These are phyloP conservation scores for Folsomia candida DNA, from an alignment of 2,888 invertebrate species.

Conservation along the genomic window DNA sequence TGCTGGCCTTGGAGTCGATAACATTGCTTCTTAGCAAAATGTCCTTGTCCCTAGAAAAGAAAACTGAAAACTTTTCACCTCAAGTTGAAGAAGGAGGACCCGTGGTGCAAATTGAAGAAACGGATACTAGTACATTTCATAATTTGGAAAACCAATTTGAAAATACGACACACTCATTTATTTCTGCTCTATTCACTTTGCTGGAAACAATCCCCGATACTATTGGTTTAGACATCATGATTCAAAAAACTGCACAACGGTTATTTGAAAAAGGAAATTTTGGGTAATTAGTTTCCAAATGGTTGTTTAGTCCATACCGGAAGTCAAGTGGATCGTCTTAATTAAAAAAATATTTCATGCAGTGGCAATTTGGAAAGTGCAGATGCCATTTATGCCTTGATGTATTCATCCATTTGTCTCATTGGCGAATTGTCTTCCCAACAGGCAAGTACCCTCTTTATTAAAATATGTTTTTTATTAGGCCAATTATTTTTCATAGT, in stretches of 20 bases:
- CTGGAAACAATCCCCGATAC: background rate
- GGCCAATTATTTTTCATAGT: no score
- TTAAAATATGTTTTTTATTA: background rate
- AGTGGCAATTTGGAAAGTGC: conserved; percentile 35
- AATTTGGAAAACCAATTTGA: background rate
- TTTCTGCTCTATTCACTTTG: background rate
- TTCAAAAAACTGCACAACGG: background rate
- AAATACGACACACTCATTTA: background rate
- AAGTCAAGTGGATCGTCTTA: background rate
- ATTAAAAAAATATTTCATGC: background rate
- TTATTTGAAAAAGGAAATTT: background rate
- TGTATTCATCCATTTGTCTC: conserved; percentile 29
- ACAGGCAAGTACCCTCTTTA: conserved; percentile 25
- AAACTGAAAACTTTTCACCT: background rate
- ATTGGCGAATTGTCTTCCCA: conserved; percentile 32
- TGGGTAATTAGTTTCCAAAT: background rate
- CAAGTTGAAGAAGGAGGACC: background rate
- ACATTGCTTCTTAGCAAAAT: conserved; percentile 28
- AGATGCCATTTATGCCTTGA: conserved; percentile 32
- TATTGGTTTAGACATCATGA: background rate
- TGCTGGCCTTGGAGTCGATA: conserved; percentile 20
- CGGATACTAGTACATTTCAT: background rate
- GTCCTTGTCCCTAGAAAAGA: background rate
- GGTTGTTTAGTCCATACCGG: no score
- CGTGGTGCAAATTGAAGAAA: background rate